Percentiles rank a stretch among this genome's conserved stretches.
These are phyloP conservation scores for Cheilosia impressa DNA, from an alignment of 2,888 invertebrate genomes.

Conservation along the genomic window DNA sequence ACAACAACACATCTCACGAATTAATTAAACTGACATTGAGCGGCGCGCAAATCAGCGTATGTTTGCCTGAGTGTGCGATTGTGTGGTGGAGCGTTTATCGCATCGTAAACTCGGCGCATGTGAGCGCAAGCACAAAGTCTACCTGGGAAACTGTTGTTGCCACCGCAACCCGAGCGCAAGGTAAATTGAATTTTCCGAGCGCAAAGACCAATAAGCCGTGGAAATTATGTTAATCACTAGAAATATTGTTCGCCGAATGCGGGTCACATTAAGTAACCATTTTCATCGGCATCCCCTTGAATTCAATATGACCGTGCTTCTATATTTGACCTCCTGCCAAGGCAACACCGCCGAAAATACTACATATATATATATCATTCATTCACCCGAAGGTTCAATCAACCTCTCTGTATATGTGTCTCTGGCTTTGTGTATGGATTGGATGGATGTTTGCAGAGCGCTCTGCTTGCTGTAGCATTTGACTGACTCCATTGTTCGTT, in stretches of 20 bases:
- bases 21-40: conserved; percentile 59
- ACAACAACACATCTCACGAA: conserved; percentile 37
- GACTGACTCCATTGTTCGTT: conserved; percentile 46
- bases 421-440: background rate
- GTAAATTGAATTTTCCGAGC: conserved; percentile 44
- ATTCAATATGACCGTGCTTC: background rate
- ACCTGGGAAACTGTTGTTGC: conserved; percentile 38
- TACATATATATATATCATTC: conserved; percentile 9
- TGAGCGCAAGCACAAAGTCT: conserved; percentile 14
- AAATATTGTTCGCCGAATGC: conserved; percentile 48
- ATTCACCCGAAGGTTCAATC: conserved; percentile 54
- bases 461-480: conserved; percentile 4
- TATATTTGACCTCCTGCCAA: conserved; percentile 34
- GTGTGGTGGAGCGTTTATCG: conserved; percentile 32
- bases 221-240: conserved; percentile 56
- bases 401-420: conserved; percentile 30
- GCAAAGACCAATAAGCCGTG: conserved; percentile 44
- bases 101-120: conserved; percentile 30
- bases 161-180: background rate
- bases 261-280: conserved; percentile 40
- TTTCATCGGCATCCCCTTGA: conserved; percentile 26
- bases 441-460: background rate
- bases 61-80: background rate
- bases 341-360: conserved; percentile 11
- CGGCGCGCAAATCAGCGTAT: background rate